Base-by-base conservation (phyloP, 1,140 invertebrate species). In the Homarus americanus region DNA sequence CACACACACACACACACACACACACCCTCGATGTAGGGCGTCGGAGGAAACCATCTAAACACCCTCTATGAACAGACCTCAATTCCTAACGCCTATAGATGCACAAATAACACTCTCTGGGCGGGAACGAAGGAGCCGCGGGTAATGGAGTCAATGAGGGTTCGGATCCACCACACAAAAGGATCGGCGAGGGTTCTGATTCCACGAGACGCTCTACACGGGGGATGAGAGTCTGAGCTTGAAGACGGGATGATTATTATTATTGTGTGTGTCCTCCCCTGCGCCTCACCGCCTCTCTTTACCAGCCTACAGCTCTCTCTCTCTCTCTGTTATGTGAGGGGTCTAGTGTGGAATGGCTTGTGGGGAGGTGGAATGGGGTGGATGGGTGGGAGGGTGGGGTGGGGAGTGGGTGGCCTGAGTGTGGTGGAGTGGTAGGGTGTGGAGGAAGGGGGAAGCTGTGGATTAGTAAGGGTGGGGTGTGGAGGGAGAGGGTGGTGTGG, bases 101-200 rank as follows among this genome's bases (percentile, higher is more conserved):
- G 15, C 63, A 5, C 24, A 32, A 69, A 69, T 32, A 28, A n/a
- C 63, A 15, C 63, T 32, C 63, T 28, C 63, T 24, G 15, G 63
- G 32, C 32, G 28, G 63, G 32, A 69, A 69, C 63, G 63, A 69
- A 69, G 28, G 63, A 69, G 28, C 20, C 7, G 63, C 63, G 63
- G 63, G 63, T 69, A 69, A 69, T 69, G 28, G 63, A 69, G 32
- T 69, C 63, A 69, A 69, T 28, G 63, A 69, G n/a, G 63, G n/a
- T 69, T 20, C 1, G 63, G 63, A 28, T 69, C 63, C n/a, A 5
- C 63, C 63, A 69, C 63, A 69, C 63, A 69, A 69, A 69, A 69
- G 63, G 63, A 69, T 69, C 63, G 28, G 63, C 63, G n/a, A 69
- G 63, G n/a, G 63, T 32, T 69, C 63, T 20, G 63, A 69, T 69